Evolutionary conservation across 2,888 invertebrate genomes (phyloP).

Genomic region (Maniola hyperantus): DNA sequence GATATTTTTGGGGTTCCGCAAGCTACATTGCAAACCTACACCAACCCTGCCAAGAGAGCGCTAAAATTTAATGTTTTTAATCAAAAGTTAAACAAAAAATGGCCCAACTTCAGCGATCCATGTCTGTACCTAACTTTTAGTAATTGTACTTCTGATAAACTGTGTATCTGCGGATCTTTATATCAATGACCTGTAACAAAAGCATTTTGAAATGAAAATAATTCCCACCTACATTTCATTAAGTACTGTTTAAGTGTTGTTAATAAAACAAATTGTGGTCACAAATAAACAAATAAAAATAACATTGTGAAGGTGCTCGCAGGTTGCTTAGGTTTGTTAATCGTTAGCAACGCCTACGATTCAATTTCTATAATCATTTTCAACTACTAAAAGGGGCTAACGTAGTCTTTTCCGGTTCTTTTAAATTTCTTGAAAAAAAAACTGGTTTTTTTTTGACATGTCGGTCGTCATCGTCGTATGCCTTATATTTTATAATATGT

Average conservation of each 20-base stretch:
- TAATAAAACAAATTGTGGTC: constrained; percentile 75
- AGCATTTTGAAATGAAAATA: constrained; percentile 51
- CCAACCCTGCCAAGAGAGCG: no score
- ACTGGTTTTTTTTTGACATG: no score
- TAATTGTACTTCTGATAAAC: background rate
- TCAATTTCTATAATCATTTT: constrained; percentile 39
- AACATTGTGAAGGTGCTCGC: constrained; percentile 59
- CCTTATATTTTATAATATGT: no score
- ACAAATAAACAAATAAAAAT: constrained; percentile 54
- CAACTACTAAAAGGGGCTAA: constrained; percentile 28
- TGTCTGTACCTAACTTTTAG: no score
- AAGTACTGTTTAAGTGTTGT: constrained; percentile 74
- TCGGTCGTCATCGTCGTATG: no score
- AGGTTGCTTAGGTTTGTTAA: constrained; percentile 68
- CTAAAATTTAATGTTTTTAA: no score
- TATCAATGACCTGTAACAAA: constrained; percentile 22
- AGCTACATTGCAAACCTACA: no score
- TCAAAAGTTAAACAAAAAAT: no score
- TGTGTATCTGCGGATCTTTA: background rate
- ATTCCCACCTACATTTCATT: constrained; percentile 70
- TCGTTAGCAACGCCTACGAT: constrained; percentile 75
- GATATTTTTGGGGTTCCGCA: no score
- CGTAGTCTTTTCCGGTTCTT: background rate
- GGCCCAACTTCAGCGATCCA: no score
- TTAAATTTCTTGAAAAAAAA: no score